Evolutionary conservation across 2,113 vertebrate species (phyloP), one percentile per base, ranked within the genome.

Genomic region (Myocastor coypus): DNA sequence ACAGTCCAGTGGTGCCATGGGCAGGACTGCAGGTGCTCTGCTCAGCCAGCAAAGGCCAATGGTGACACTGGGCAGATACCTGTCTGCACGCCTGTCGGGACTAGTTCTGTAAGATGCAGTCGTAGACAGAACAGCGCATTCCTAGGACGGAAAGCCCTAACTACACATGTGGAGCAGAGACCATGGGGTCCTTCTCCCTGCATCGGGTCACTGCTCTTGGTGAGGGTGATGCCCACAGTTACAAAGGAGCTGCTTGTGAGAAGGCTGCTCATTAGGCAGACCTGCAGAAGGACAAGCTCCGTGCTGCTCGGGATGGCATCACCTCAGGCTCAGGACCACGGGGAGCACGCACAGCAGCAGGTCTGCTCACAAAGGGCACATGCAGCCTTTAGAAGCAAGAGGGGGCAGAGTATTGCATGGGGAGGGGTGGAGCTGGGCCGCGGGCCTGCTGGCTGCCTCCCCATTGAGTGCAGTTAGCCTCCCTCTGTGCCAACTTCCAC

Each of bases 201-300:
- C 61, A 20, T 50, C 61, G 46, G 46, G 52, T 92, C 73, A 86
- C 57, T 17, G 83, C 37, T 88, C 73, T 42, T 63, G 89, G 83
- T 4, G 14, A 50, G 40, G 59, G 52, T 5, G 22, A 63, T 20
- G 3, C 86, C 57, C 24, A 59, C 92, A 91, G 63, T 61, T n/a
- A 73, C 42, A 78, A 83, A 78, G 69, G 59, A 68, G 16, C 13
- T 83, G 12, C 71, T 93, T 64, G 46, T 7, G 19, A 85, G 95
- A 87, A 84, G 52, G 59, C 78, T 40, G 66, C 34, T 32, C 75
- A 14, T 37, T 84, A 91, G 0, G 40, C 32, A 57, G 73, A n/a
- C 78, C 24, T 91, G 73, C 66, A 61, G 87, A 96, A 75, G n/a
- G 32, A 9, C 13, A 46, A 28, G 93, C 71, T 68, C 64, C 17